Evolutionary conservation across 2,888 invertebrate species (phyloP), one percentile per base, ranked within the genome.

Genomic region (Amaurobius ferox): DNA sequence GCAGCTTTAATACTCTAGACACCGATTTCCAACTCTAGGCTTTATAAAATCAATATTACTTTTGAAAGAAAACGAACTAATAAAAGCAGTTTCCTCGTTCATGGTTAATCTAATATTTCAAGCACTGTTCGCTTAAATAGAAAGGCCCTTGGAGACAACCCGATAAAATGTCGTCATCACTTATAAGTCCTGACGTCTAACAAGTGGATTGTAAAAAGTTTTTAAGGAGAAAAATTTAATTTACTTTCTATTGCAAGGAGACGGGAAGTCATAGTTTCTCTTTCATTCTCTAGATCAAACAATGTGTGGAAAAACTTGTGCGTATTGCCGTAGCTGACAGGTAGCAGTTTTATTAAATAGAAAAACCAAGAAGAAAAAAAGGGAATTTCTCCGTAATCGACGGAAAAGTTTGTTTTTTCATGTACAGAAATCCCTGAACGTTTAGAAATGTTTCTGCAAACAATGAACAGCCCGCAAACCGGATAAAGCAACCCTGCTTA

Each of bases 161-260:
- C 39, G 70, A 76, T 48, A 71, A 83, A 81, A 77, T 55, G 70
- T 44, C 48, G 39, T 32, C 26, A 26, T 32, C 19, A 64, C 39
- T 77, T 83, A 71, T 44, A 32, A 28, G 64, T 28, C 9, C 16
- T 29, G 76, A 71, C 62, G 76, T 77, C 64, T 35, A 44, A 35
- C 55, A 71, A 66, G 30, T 48, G 55, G 28, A 70, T 13, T 77
- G 71, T 68, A 77, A 55, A 61, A 71, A 61, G 40, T 66, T 80
- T 68, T 74, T 66, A 73, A 74, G 68, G 68, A 39, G 80, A 74
- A 80, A 74, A 80, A 80, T 74, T 80, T 68, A 80, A 80, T 80
- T 80, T 80, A 61, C 39, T 80, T 79, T 62, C 48, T 66, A 61
- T 48, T 35, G 48, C n/a, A 23, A 35, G 35, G 11, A 35, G 16